Conservation (phyloP, 2,888 invertebrate genomes). For the Sinotaia quadrata region DNA sequence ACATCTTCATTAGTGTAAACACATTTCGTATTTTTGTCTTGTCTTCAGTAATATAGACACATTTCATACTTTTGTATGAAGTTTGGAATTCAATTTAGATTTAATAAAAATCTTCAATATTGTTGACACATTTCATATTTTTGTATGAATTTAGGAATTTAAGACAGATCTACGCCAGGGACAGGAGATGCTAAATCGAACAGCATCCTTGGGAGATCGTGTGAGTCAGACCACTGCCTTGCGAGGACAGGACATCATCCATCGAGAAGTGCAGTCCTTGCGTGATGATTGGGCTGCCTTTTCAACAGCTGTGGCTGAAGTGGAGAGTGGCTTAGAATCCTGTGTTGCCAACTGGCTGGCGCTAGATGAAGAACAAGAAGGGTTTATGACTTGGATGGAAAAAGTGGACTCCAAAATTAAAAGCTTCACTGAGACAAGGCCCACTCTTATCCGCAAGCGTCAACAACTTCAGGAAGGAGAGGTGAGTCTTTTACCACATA, state of each 20-base stretch:
- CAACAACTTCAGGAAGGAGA: constrained; percentile 54
- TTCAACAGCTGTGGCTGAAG: constrained; percentile 75
- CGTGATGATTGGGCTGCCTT: constrained; percentile 66
- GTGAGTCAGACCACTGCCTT: constrained; percentile 77
- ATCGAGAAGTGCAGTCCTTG: constrained; percentile 60
- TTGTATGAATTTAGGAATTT: constrained; percentile 69
- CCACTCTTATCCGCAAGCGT: constrained; percentile 55
- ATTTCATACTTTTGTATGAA: no score
- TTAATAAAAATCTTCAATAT: no score
- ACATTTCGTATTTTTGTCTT: no score
- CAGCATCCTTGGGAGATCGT: constrained; percentile 77
- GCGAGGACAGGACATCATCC: constrained; percentile 64
- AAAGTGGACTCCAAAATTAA: constrained; percentile 56
- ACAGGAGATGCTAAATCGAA: constrained; percentile 78
- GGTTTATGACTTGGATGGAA: constrained; percentile 85
- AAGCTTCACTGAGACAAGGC: constrained; percentile 49
- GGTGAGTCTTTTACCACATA: no score
- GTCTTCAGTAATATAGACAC: no score
- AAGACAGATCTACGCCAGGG: constrained; percentile 76
- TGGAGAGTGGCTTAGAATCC: constrained; percentile 87
- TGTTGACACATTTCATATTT: neutral
- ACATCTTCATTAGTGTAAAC: no score
- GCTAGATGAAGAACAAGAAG: constrained; percentile 87
- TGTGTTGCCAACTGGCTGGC: constrained; percentile 92
- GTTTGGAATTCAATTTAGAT: no score